Conservation (phyloP, 2,113 vertebrate genomes). For the Sciurus niger region DNA sequence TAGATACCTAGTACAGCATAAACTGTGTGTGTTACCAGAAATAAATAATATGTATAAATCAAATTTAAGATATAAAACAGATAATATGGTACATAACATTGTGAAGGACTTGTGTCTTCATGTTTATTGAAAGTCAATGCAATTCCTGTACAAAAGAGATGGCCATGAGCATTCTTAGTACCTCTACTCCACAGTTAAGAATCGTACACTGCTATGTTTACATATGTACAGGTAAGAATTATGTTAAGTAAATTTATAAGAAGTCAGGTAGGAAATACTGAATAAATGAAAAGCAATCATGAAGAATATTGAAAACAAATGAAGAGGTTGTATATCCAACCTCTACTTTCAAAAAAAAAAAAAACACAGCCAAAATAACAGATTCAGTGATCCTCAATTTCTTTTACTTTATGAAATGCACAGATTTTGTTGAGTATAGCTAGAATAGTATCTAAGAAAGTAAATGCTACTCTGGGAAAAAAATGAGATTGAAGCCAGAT, state of each 20-base stretch:
- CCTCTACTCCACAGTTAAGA: conserved; percentile 92
- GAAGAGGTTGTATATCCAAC: conserved; percentile 51
- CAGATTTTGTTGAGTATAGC: conserved; percentile 54
- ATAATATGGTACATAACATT: conserved; percentile 84
- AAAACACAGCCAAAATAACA: conserved; percentile 81
- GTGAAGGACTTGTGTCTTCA: conserved; percentile 76
- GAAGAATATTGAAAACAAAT: no score
- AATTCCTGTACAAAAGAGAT: conserved; percentile 94
- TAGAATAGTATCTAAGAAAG: conserved; percentile 61
- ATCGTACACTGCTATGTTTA: conserved; percentile 94
- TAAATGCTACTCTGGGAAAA: not conserved
- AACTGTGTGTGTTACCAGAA: conserved; percentile 93
- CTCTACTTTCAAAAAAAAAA: conserved; percentile 70
- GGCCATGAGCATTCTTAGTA: conserved; percentile 93
- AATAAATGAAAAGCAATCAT: conserved; percentile 79
- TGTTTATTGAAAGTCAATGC: conserved; percentile 81
- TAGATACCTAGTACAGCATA: conserved; percentile 90
- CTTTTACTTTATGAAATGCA: conserved; percentile 67
- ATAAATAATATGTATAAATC: conserved; percentile 97
- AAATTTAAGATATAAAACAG: conserved; percentile 88
- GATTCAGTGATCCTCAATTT: conserved; percentile 51
- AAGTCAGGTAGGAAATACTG: conserved; percentile 86
- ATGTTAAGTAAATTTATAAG: conserved; percentile 90
- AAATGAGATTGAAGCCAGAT: conserved; percentile 38
- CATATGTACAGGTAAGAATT: conserved; percentile 94